Evolutionary conservation across 2,888 invertebrate genomes (phyloP).

Genomic region (Nowickia ferox): DNA sequence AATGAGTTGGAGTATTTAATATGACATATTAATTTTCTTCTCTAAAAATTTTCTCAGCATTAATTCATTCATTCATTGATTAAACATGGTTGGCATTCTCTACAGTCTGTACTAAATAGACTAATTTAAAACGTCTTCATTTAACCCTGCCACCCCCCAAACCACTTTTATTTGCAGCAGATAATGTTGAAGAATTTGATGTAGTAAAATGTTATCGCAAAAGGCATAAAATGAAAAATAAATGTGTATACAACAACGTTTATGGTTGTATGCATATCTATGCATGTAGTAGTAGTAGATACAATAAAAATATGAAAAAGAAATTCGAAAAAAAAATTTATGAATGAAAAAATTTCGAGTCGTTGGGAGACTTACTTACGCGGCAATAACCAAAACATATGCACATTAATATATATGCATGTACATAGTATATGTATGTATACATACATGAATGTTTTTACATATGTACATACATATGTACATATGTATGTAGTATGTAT

Average conservation of each 20-base stretch:
- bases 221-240: slow-evolving; percentile 3
- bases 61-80: slow-evolving; percentile 11
- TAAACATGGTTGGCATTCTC: background rate
- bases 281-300: background rate
- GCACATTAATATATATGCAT: background rate
- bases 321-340: slow-evolving; percentile 14
- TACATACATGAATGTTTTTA: background rate
- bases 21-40: background rate
- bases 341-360: slow-evolving; percentile 11
- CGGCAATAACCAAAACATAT: background rate
- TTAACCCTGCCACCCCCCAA: background rate
- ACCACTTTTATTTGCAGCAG: background rate
- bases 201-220: slow-evolving; percentile 13
- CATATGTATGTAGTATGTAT: background rate
- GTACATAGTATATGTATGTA: background rate
- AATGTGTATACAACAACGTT: background rate
- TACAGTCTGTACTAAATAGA: slow-evolving; percentile 10
- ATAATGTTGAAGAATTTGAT: slow-evolving; percentile 1
- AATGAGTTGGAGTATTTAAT: background rate
- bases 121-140: background rate
- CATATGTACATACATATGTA: background rate
- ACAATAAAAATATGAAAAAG: background rate
- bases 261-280: background rate
- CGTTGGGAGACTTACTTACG: background rate
- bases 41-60: background rate